Base-by-base conservation (phyloP, 2,797 vertebrate species). In the Muscicapa comitata region DNA sequence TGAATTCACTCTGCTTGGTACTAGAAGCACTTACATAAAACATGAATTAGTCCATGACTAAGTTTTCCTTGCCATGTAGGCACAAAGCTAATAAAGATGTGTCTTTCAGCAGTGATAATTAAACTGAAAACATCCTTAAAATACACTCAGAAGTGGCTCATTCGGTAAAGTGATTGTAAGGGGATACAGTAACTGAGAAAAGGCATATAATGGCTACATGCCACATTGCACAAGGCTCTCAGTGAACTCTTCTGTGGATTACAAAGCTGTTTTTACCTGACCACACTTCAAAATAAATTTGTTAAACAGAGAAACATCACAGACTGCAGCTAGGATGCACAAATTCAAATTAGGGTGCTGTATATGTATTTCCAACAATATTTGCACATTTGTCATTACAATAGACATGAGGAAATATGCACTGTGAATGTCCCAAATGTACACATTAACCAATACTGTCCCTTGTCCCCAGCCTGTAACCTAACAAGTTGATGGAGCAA, bases 111-210 rank as follows among this genome's bases (percentile, higher is more conserved):
- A 78, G 78, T 71, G 73, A 71, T 78, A 72, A 95, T 92, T 94
- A 95, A 90, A 95, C 48, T 55, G 77, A 76, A 92, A 95, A 92
- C 33, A 76, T 59, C 77, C 67, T 67, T 78, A 85, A 92, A 95
- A 86, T 7, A 1, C 33, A 66, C 37, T 55, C 28, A 48, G 19
- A 87, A 85, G 53, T 73, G 88, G 26, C n/a, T 93, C 24, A 40
- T 90, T 91, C 68, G 14, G 40, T 82, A 5, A 81, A 78, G 45
- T 84, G 94, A 63, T 48, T 82, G 29, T 72, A 66, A 85, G 31
- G 55, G 78, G 61, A 45, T 25, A 7, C 8, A 75, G 28, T 72
- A 63, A 57, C 57, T 71, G 37, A 65, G 58, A 43, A 75, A 70
- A 72, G 21, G 17, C 57, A 72, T 75, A 67, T 63, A 75, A 77